These are phyloP conservation scores for Polypterus bichir DNA, from an alignment of 2,113 vertebrate genomes.

Conservation along the genomic window DNA sequence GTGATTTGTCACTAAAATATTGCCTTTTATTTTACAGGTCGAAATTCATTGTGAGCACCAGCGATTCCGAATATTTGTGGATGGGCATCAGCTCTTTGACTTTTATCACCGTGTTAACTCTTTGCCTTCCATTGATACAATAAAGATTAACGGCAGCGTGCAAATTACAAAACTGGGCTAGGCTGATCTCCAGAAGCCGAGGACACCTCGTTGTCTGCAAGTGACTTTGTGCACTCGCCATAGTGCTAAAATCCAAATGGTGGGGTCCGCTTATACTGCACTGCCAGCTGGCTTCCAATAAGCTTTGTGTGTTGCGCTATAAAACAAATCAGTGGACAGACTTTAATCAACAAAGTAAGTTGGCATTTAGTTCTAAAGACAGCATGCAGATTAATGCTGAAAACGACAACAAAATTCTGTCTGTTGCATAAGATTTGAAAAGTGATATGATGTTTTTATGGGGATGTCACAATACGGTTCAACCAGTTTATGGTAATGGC, in stretches of 20 bases:
- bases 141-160: conserved; percentile 89
- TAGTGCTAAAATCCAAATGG: conserved; percentile 7
- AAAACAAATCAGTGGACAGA: conserved; percentile 13
- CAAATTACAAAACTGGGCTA: conserved; percentile 96
- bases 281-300: conserved; percentile 10
- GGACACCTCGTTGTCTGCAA: not conserved
- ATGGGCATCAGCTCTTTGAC: conserved; percentile 97
- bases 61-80: conserved; percentile 93
- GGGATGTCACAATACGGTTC: conserved; percentile 13
- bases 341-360: conserved; percentile 2
- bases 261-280: conserved; percentile 10
- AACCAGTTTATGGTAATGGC: no score
- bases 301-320: conserved; percentile 10
- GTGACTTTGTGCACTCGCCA: conserved; percentile 21
- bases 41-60: conserved; percentile 97
- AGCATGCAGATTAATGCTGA: conserved; percentile 22
- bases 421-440: conserved; percentile 4
- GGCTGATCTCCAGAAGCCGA: conserved; percentile 13
- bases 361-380: not conserved
- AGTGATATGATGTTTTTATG: conserved; percentile 17
- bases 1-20: not conserved
- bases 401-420: conserved; percentile 12
- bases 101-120: conserved; percentile 95
- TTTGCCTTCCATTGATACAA: conserved; percentile 79
- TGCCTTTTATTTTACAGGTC: conserved; percentile 55